Conservation (phyloP, 2,888 invertebrate species). For the Melieria crassipennis region DNA sequence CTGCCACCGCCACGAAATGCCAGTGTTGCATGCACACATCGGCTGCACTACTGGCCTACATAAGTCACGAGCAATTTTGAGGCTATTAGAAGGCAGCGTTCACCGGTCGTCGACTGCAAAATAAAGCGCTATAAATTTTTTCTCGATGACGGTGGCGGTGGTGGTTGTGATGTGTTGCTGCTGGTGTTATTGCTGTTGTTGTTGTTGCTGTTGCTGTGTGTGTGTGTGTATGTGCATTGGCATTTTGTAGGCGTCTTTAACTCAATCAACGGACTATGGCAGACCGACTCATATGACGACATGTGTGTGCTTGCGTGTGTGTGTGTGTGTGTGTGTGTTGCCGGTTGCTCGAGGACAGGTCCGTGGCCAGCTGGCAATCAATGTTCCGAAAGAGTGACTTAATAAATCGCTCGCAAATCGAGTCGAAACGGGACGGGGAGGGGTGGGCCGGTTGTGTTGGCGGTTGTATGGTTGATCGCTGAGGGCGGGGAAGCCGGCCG, state of each 20-base stretch:
- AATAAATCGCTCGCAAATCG: constrained; percentile 39
- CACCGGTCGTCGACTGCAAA: background rate
- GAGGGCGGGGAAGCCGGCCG: background rate
- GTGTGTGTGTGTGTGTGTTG: constrained; percentile 4
- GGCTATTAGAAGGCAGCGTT: constrained; percentile 29
- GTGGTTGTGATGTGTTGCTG: constrained; percentile 2
- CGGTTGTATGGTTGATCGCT: background rate
- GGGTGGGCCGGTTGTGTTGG: background rate
- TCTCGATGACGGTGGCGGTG: background rate
- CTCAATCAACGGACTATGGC: constrained; percentile 30
- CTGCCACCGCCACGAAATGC: constrained; percentile 15
- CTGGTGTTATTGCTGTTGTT: constrained; percentile 4
- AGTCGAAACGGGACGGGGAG: constrained; percentile 13
- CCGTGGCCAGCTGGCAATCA: constrained; percentile 13
- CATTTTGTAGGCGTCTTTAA: constrained; percentile 33
- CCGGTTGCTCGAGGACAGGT: constrained; percentile 10
- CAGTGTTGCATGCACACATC: constrained; percentile 11
- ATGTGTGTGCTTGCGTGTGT: constrained; percentile 1
- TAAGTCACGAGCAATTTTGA: constrained; percentile 31
- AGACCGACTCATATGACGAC: background rate
- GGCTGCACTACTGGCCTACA: constrained; percentile 34
- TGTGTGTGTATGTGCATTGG: too few species aligned
- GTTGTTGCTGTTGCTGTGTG: background rate
- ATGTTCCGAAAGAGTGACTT: constrained; percentile 41
- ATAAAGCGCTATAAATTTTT: background rate